These are phyloP conservation scores for Caenorhabditis japonica DNA, from an alignment of 2,888 invertebrate genomes.

Conservation along the genomic window DNA sequence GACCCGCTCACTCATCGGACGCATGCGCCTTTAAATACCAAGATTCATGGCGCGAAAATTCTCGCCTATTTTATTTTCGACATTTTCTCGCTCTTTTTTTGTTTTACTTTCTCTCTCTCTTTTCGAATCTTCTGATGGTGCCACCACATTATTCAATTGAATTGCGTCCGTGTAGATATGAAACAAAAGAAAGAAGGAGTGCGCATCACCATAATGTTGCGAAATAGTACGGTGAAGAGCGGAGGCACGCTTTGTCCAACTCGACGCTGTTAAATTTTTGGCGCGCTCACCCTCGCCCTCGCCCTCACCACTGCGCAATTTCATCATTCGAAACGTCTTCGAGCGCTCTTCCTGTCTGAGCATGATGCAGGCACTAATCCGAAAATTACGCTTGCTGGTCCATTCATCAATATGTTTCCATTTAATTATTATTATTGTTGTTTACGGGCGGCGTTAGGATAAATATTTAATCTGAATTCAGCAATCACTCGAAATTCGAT, in stretches of 20 bases:
- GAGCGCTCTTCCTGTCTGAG: slow-evolving; percentile 8
- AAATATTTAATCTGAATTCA: too few species aligned
- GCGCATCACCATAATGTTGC: slow-evolving; percentile 23
- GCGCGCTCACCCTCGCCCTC: slow-evolving; percentile 19
- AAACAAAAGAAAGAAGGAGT: slow-evolving; percentile 34
- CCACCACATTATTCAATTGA: slow-evolving; percentile 34
- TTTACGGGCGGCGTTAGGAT: too few species aligned
- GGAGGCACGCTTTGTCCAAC: slow-evolving; percentile 24
- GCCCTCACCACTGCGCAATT: slow-evolving; percentile 11
- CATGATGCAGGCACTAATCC: slow-evolving; percentile 26
- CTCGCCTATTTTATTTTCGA: slow-evolving; percentile 1
- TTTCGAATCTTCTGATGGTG: neutral
- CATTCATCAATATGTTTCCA: slow-evolving; percentile 24
- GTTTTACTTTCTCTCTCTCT: neutral
- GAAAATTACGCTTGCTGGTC: slow-evolving; percentile 22
- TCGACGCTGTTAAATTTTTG: slow-evolving; percentile 46
- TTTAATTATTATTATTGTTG: slow-evolving; percentile 37
- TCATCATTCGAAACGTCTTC: slow-evolving; percentile 37
- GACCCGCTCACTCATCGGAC: slow-evolving; percentile 1
- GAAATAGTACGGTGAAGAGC: slow-evolving; percentile 17
- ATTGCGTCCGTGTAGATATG: slow-evolving; percentile 20
- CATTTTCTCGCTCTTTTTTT: slow-evolving; percentile 16
- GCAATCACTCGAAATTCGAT: too few species aligned
- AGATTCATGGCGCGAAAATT: slow-evolving; percentile 3
- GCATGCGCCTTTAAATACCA: slow-evolving; percentile 5